Evolutionary conservation across 2,888 invertebrate species (phyloP).

Genomic region (Pterostichus niger): DNA sequence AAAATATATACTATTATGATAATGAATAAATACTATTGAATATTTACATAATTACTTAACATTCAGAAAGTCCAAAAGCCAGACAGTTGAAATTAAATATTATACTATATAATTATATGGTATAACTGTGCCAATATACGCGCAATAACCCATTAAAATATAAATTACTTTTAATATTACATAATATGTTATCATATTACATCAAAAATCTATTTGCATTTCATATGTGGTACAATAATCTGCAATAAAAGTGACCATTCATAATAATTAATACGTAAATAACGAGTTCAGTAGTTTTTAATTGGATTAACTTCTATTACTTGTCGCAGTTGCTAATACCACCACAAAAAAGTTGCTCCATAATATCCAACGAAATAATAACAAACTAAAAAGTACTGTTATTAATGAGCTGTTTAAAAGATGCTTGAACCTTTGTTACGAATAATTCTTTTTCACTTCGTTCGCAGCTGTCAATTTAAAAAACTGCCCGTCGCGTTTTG

Average conservation of each 20-base stretch:
- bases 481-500: too few species aligned
- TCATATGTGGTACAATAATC: neutral
- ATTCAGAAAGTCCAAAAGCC: neutral
- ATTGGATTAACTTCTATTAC: too few species aligned
- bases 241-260: conserved; percentile 12
- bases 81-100: conserved; percentile 25
- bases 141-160: conserved; percentile 41
- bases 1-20: neutral
- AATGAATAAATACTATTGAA: neutral
- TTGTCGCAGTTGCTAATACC: too few species aligned
- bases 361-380: too few species aligned
- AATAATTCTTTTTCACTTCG: too few species aligned
- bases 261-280: conserved; percentile 2
- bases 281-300: too few species aligned
- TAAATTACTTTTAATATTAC: conserved; percentile 23
- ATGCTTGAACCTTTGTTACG: too few species aligned
- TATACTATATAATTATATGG: conserved; percentile 24
- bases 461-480: too few species aligned
- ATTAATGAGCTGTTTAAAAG: too few species aligned
- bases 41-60: neutral
- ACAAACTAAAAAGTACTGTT: too few species aligned
- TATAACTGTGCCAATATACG: conserved; percentile 45
- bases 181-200: neutral
- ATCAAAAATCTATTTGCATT: conserved; percentile 25
- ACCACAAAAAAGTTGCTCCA: too few species aligned